phyloP scores from a whole-genome alignment of 1,140 invertebrate genomes.

The Phortica variegata region DNA sequence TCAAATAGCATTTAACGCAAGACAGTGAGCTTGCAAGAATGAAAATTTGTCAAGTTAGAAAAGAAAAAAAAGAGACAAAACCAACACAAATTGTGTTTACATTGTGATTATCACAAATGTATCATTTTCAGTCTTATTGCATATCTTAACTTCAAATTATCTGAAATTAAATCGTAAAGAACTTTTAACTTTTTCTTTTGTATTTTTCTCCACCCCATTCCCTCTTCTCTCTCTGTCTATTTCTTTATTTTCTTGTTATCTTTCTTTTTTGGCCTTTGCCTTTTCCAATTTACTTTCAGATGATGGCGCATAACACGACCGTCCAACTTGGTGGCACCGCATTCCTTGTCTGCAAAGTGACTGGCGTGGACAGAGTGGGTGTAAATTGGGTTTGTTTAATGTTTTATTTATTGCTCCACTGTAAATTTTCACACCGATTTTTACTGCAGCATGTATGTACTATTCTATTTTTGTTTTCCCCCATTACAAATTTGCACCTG shows the following conservation, averaged over 20 bases:
- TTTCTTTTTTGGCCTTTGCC: no score
- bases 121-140: not conserved
- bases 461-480: no score
- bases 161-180: conserved; percentile 23
- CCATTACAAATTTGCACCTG: no score
- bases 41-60: no score
- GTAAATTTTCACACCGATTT: not conserved
- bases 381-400: conserved; percentile 59
- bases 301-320: conserved; percentile 75
- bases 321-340: conserved; percentile 81
- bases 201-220: no score
- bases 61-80: no score
- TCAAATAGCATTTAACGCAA: no score
- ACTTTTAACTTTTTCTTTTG: conserved; percentile 53
- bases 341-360: conserved; percentile 78
- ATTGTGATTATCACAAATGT: no score
- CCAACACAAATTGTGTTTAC: no score
- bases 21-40: no score
- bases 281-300: conserved; percentile 58
- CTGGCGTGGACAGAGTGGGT: conserved; percentile 58
- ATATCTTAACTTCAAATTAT: not conserved
- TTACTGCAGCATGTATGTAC: not conserved
- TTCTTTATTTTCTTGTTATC: conserved; percentile 1
- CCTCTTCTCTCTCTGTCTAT: conserved; percentile 12
- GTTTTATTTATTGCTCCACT: not conserved